phyloP scores from a whole-genome alignment of 2,113 vertebrate genomes.

The Epinephelus moara region DNA sequence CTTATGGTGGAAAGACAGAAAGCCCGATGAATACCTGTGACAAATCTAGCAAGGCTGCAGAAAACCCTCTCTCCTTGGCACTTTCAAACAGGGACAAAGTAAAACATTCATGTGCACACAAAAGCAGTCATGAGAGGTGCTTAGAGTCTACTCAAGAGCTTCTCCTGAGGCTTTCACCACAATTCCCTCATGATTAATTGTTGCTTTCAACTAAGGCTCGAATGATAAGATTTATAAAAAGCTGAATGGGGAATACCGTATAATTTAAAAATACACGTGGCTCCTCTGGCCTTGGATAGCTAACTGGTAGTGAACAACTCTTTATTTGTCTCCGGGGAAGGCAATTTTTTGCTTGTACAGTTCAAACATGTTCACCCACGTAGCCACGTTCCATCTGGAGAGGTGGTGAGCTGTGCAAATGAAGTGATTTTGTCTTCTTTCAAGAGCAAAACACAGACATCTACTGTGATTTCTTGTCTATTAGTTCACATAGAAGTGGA shows the following conservation, averaged over 20 bases:
- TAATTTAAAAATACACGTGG: constrained; percentile 24
- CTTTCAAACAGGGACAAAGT: constrained; percentile 21
- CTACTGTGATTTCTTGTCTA: neutral
- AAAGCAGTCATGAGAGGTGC: constrained; percentile 24
- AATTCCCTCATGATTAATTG: constrained; percentile 42
- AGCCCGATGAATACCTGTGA: constrained; percentile 24
- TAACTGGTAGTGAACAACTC: constrained; percentile 11
- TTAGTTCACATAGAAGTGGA: neutral
- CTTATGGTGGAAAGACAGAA: constrained; percentile 16
- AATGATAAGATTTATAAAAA: constrained; percentile 47
- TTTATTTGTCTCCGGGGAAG: constrained; percentile 18
- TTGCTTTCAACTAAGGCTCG: constrained; percentile 50
- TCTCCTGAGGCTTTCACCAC: constrained; percentile 34
- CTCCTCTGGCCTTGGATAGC: constrained; percentile 24
- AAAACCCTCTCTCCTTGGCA: constrained; percentile 21
- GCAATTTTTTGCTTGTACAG: constrained; percentile 18
- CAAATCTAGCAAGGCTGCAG: constrained; percentile 37
- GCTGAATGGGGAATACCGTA: constrained; percentile 18
- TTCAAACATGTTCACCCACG: constrained; percentile 32
- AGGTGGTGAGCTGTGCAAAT: neutral
- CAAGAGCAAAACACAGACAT: constrained; percentile 5
- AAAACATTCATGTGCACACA: constrained; percentile 47
- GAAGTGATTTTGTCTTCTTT: neutral
- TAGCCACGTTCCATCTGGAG: constrained; percentile 1
- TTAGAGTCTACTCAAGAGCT: constrained; percentile 31